These are phyloP conservation scores for Trichosurus vulpecula DNA, from an alignment of 2,797 vertebrate species.

Conservation along the genomic window DNA sequence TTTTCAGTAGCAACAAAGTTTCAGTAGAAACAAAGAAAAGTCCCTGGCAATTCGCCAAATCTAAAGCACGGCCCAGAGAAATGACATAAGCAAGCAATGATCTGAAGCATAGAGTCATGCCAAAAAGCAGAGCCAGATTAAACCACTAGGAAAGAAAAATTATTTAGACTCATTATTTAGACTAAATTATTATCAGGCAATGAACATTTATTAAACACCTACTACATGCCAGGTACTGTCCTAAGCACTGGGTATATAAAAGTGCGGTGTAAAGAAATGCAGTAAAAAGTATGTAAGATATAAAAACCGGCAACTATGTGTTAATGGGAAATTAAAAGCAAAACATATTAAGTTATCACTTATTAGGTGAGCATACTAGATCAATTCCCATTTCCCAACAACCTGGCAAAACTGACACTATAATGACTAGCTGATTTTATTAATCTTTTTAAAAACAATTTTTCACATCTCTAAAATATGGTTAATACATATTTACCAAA, in stretches of 20 bases:
- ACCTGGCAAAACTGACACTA: neutral
- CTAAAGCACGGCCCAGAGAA: neutral
- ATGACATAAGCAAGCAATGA: neutral
- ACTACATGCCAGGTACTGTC: neutral
- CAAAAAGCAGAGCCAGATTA: neutral
- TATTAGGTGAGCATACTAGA: neutral
- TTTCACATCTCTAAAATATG: neutral
- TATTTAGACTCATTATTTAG: neutral
- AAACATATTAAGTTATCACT: neutral
- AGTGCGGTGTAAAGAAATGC: neutral
- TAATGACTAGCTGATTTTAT: neutral
- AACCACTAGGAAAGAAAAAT: neutral
- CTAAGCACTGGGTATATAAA: neutral
- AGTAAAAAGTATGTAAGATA: neutral
- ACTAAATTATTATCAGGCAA: neutral
- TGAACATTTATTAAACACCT: neutral
- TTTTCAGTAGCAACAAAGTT: neutral
- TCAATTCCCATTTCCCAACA: neutral
- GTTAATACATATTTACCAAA: neutral
- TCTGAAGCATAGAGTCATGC: neutral
- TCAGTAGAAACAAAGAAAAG: neutral
- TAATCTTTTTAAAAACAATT: neutral
- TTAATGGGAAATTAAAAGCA: constrained; percentile 15
- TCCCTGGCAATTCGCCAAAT: neutral
- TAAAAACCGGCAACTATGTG: neutral